Evolutionary conservation across 2,888 invertebrate species (phyloP).

Genomic region (Microchrysa polita): DNA sequence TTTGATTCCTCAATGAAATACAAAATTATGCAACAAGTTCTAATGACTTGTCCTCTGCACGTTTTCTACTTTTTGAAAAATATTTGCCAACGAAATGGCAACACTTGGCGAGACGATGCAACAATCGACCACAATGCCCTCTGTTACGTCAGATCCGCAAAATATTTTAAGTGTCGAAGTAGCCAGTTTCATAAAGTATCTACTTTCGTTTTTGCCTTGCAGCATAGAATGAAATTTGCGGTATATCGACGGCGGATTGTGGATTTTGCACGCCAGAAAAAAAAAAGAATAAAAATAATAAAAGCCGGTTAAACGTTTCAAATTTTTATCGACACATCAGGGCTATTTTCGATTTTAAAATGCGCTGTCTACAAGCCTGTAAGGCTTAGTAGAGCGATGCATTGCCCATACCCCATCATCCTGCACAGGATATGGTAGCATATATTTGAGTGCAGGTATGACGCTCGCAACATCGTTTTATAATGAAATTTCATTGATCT

Average conservation of each 20-base stretch:
- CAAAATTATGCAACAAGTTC: no score
- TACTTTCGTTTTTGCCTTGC: background rate
- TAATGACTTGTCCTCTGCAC: no score
- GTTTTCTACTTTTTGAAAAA: no score
- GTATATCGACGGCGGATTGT: no score
- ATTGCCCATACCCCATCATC: background rate
- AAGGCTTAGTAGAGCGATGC: background rate
- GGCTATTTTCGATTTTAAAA: constrained; percentile 32
- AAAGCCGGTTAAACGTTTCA: constrained; percentile 34
- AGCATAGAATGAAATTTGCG: constrained; percentile 7
- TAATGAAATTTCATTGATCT: constrained; percentile 40
- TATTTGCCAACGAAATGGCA: constrained; percentile 1
- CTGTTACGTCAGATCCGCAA: background rate
- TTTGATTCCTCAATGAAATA: no score
- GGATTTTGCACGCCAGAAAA: no score
- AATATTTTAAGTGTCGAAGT: constrained; percentile 13
- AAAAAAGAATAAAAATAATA: constrained; percentile 26
- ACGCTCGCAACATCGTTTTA: background rate
- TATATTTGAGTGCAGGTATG: background rate
- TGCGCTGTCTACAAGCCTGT: background rate
- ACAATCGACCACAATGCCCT: background rate
- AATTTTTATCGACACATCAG: constrained; percentile 30
- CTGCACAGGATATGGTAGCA: background rate
- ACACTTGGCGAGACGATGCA: background rate
- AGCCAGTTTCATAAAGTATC: background rate